phyloP scores from a whole-genome alignment of 2,113 vertebrate genomes.

The Neolamprologus tretocephalus region DNA sequence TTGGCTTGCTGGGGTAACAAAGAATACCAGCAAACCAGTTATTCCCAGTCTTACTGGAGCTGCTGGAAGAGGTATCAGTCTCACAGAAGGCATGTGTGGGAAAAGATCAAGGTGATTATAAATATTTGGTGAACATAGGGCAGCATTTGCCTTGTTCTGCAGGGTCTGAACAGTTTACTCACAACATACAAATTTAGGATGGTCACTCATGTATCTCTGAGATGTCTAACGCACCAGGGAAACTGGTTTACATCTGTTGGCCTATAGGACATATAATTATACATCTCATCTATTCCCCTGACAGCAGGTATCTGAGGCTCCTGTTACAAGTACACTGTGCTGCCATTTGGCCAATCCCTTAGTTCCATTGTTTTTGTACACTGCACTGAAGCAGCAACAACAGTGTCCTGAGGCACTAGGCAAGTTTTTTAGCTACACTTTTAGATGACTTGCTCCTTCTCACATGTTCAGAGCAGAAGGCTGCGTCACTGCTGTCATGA shows the following conservation, averaged over 20 bases:
- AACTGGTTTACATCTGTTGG: background rate
- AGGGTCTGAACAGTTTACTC: background rate
- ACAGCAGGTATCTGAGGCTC: background rate
- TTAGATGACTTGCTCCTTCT: background rate
- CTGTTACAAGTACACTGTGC: background rate
- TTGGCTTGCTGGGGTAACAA: background rate
- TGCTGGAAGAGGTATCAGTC: background rate
- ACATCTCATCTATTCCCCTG: background rate
- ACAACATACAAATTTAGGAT: background rate
- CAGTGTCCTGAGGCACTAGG: background rate
- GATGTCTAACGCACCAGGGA: background rate
- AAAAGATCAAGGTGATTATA: background rate
- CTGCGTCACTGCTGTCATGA: background rate
- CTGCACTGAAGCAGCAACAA: background rate
- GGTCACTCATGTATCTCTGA: background rate
- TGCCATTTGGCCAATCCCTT: background rate
- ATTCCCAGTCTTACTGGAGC: background rate
- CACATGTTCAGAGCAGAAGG: background rate
- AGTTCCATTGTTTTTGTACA: background rate
- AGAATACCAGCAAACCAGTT: background rate
- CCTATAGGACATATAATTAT: background rate
- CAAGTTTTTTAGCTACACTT: background rate
- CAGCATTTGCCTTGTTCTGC: background rate
- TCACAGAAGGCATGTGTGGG: background rate
- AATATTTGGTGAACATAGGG: background rate